phyloP scores from a whole-genome alignment of 2,888 invertebrate genomes.

The Cyrtodaria siliqua region DNA sequence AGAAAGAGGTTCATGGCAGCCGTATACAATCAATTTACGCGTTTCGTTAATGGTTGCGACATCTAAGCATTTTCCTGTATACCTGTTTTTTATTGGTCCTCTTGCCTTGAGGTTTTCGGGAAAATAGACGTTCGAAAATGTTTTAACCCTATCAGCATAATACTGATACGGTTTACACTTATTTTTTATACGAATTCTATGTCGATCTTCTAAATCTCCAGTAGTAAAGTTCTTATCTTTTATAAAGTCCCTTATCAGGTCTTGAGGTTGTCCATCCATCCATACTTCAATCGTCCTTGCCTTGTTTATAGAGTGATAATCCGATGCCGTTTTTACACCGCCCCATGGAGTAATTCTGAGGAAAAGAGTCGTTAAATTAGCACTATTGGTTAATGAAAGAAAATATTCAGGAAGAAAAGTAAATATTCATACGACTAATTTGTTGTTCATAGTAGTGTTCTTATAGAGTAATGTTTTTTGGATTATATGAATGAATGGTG shows the following conservation, averaged over 20 bases:
- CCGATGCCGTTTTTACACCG: slow-evolving; percentile 5
- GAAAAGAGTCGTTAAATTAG: no score
- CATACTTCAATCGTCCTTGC: slow-evolving; percentile 36
- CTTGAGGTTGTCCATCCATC: slow-evolving; percentile 38
- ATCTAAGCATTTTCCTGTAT: slow-evolving; percentile 29
- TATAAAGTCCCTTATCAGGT: slow-evolving; percentile 16
- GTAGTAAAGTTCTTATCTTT: slow-evolving; percentile 19
- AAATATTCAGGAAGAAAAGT: no score
- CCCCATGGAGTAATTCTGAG: slow-evolving; percentile 53
- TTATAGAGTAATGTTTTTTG: no score
- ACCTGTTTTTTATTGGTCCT: slow-evolving; percentile 26
- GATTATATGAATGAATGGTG: no score
- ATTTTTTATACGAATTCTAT: slow-evolving; percentile 27
- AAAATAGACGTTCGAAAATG: slow-evolving; percentile 41
- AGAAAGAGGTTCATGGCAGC: slow-evolving; percentile 17
- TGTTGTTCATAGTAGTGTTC: no score
- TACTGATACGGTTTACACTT: slow-evolving; percentile 46
- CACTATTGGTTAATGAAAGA: no score
- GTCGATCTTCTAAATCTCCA: slow-evolving; percentile 23
- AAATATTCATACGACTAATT: no score
- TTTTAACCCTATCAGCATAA: slow-evolving; percentile 28
- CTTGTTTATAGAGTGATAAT: slow-evolving; percentile 38
- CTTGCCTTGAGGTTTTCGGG: slow-evolving; percentile 1
- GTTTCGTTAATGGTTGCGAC: slow-evolving; percentile 27
- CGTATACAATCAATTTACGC: slow-evolving; percentile 24